Evolutionary conservation across 1,140 invertebrate species (phyloP).

Genomic region (Tribolium madens): DNA sequence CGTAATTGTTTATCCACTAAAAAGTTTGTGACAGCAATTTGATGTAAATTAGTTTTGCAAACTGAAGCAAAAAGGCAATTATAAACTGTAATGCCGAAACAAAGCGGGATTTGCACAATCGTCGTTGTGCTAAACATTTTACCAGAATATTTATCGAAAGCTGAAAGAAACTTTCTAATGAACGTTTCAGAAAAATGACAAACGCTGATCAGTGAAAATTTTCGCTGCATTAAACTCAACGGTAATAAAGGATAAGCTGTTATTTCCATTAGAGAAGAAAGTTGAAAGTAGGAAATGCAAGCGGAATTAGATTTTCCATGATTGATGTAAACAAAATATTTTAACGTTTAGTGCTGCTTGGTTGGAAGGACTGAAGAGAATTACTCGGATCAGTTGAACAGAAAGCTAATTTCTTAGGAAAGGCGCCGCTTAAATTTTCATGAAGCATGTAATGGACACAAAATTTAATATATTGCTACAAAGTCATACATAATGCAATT

Average conservation of each 20-base stretch:
- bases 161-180: constrained; percentile 1
- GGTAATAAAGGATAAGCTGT: constrained; percentile 19
- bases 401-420: constrained; percentile 30
- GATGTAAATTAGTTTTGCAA: constrained; percentile 33
- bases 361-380: neutral
- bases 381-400: constrained; percentile 16
- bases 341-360: neutral
- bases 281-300: constrained; percentile 7
- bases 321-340: constrained; percentile 9
- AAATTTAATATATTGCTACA: constrained; percentile 27
- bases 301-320: neutral
- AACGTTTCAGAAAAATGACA: constrained; percentile 24
- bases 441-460: constrained; percentile 24
- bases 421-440: constrained; percentile 21
- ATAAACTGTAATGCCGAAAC: constrained; percentile 11
- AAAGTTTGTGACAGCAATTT: constrained; percentile 37
- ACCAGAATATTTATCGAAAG: neutral
- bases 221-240: constrained; percentile 24
- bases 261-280: constrained; percentile 21
- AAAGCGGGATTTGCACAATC: constrained; percentile 7
- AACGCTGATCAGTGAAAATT: constrained; percentile 15
- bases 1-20: constrained; percentile 39
- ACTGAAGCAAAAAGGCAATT: constrained; percentile 19
- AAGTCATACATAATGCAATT: constrained; percentile 25
- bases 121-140: neutral